Evolutionary conservation across 2,797 vertebrate genomes (phyloP).

Genomic region (Poecilia wingei): DNA sequence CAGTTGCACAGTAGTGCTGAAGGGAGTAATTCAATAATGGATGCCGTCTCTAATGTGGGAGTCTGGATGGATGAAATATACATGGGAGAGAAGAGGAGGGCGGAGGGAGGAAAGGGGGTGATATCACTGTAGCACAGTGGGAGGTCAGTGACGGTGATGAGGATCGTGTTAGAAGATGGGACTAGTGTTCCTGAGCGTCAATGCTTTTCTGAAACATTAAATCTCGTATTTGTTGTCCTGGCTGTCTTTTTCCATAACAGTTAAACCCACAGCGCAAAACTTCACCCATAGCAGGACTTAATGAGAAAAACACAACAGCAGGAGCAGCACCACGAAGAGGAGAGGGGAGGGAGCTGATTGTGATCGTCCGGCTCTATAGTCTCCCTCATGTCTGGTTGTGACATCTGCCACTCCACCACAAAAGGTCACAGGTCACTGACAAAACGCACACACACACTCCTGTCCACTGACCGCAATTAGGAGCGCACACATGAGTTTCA

Average conservation of each 20-base stretch:
- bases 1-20: conserved; percentile 75
- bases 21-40: conserved; percentile 80
- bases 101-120: conserved; percentile 22
- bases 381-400: conserved; percentile 47
- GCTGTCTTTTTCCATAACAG: background rate
- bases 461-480: conserved; percentile 38
- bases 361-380: conserved; percentile 36
- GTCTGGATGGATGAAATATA: conserved; percentile 79
- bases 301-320: conserved; percentile 17
- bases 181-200: conserved; percentile 5
- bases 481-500: conserved; percentile 25
- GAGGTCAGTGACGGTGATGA: conserved; percentile 55
- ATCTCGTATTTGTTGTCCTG: background rate
- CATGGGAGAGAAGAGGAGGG: conserved; percentile 65
- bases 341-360: conserved; percentile 9
- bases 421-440: conserved; percentile 60
- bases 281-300: conserved; percentile 44
- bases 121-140: conserved; percentile 61
- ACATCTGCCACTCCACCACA: conserved; percentile 64
- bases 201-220: background rate
- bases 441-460: conserved; percentile 30
- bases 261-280: conserved; percentile 15
- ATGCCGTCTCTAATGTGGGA: conserved; percentile 75
- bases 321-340: background rate
- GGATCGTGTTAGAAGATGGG: conserved; percentile 38